phyloP scores from a whole-genome alignment of 2,797 vertebrate genomes.

The Poecilia gillii region DNA sequence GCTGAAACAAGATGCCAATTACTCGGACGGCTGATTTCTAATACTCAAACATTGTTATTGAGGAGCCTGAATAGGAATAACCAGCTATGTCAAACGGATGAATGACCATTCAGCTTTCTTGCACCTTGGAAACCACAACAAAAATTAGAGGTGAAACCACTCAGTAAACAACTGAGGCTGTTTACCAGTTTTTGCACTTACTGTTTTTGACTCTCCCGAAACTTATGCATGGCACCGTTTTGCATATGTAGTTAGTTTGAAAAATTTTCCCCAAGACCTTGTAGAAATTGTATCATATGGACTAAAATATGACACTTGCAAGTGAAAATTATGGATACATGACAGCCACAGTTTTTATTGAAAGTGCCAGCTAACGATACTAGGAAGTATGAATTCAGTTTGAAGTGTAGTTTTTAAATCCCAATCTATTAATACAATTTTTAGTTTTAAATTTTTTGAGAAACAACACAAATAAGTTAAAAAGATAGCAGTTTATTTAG shows the following conservation, averaged over 20 bases:
- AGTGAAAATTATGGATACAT: not conserved
- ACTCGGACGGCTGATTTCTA: not conserved
- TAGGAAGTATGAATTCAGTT: not conserved
- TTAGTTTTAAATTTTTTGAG: not conserved
- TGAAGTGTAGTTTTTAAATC: not conserved
- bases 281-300: not conserved
- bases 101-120: not conserved
- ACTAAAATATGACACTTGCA: no score
- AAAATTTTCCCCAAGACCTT: not conserved
- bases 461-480: constrained; percentile 62
- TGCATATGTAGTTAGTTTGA: not conserved
- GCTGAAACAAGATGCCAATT: not conserved
- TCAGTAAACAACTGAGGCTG: not conserved
- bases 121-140: not conserved
- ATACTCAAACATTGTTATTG: not conserved
- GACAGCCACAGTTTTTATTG: not conserved
- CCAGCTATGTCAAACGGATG: not conserved
- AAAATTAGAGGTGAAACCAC: not conserved
- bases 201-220: not conserved
- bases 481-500: constrained; percentile 82
- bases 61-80: not conserved
- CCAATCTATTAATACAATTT: not conserved
- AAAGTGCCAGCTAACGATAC: not conserved
- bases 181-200: not conserved
- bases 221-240: not conserved